Evolutionary conservation across 2,113 vertebrate species (phyloP).

Genomic region (Monopterus albus): DNA sequence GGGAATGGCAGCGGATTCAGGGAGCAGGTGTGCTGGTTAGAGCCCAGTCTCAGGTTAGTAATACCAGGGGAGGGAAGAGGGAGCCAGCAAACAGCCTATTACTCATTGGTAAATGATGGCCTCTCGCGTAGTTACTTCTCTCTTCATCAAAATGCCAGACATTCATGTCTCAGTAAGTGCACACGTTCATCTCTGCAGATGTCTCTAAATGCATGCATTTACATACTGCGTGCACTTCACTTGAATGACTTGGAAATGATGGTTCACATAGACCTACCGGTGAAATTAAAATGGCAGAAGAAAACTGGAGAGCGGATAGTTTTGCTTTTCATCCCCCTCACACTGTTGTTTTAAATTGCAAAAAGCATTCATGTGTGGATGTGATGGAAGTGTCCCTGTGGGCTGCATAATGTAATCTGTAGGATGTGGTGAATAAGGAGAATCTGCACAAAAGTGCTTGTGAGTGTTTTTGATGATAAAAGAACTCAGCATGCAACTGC

Average conservation of each 20-base stretch:
- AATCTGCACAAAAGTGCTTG: constrained; percentile 25
- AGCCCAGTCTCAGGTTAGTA: constrained; percentile 35
- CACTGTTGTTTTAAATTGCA: not conserved
- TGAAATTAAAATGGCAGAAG: not conserved
- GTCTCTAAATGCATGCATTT: not conserved
- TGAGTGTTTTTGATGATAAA: constrained; percentile 18
- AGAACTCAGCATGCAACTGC: not conserved
- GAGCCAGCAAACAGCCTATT: constrained; percentile 22
- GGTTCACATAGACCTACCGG: constrained; percentile 8
- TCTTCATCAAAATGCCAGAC: constrained; percentile 8
- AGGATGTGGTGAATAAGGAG: constrained; percentile 21
- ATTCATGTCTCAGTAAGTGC: not conserved
- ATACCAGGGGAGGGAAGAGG: constrained; percentile 19
- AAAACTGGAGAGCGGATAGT: not conserved
- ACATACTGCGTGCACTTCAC: not conserved
- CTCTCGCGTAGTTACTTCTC: constrained; percentile 12
- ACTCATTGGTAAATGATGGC: constrained; percentile 36
- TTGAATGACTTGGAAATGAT: not conserved
- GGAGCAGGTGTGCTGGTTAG: constrained; percentile 40
- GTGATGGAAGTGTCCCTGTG: constrained; percentile 22
- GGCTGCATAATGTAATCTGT: constrained; percentile 34
- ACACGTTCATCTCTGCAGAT: not conserved
- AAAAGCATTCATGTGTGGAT: constrained; percentile 2
- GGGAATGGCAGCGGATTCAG: constrained; percentile 3
- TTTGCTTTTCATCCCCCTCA: not conserved